Percentiles rank a stretch among this genome's conserved stretches.
phyloP scores from a whole-genome alignment of 2,113 vertebrate genomes.

The Lampris megalopsis region DNA sequence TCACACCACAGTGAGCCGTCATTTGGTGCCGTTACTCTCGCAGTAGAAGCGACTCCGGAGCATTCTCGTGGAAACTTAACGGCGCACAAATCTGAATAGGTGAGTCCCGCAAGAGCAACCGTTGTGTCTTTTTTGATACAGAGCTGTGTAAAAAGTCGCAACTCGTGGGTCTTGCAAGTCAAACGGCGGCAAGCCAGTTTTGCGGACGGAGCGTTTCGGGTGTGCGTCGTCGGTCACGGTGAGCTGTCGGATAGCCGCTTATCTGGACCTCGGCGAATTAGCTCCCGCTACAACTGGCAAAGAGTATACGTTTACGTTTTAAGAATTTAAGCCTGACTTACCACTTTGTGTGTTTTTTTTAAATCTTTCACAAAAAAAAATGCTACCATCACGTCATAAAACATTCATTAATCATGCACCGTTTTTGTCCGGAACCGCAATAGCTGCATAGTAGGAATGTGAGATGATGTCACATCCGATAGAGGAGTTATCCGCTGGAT shows the following conservation, averaged over 20 bases:
- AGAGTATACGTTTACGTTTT: conserved; percentile 68
- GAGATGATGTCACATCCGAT: conserved; percentile 15
- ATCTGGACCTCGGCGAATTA: conserved; percentile 74
- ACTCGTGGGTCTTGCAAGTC: conserved; percentile 48
- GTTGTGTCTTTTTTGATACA: background rate
- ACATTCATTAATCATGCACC: conserved; percentile 59
- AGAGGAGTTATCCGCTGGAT: conserved; percentile 5
- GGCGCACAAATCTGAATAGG: background rate
- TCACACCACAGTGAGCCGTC: too few relatives aligned
- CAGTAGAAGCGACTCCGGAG: too few relatives aligned
- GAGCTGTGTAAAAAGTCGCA: conserved; percentile 35
- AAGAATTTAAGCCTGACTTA: conserved; percentile 67
- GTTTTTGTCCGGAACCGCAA: conserved; percentile 45
- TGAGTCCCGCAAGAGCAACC: conserved; percentile 20
- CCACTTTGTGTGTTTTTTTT: conserved; percentile 41
- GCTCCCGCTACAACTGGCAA: conserved; percentile 56
- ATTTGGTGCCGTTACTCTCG: too few relatives aligned
- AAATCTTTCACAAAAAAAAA: conserved; percentile 48
- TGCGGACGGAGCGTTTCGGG: conserved; percentile 59
- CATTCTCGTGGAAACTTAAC: conserved; percentile 16
- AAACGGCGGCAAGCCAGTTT: conserved; percentile 47
- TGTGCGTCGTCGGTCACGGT: conserved; percentile 66
- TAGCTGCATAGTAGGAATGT: conserved; percentile 29
- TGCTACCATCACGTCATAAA: conserved; percentile 41
- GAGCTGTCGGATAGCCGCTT: conserved; percentile 70